Conservation (phyloP, 2,888 invertebrate genomes). For the Achlya flavicornis region DNA sequence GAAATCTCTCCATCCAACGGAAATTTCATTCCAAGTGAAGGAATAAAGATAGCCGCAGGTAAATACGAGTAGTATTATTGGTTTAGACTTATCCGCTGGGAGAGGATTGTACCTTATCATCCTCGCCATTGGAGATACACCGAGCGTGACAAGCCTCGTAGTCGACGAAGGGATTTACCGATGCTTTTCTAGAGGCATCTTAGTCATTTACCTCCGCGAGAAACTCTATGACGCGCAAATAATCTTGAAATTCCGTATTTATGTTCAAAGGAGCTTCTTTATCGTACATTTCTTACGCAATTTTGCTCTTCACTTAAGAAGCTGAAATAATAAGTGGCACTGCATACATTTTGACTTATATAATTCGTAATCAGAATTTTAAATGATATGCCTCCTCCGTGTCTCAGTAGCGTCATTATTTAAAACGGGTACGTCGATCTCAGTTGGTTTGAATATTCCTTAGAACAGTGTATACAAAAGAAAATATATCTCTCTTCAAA, state of each 20-base stretch:
- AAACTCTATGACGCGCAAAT: slow-evolving; percentile 12
- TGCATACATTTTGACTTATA: not conserved
- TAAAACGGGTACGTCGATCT: not conserved
- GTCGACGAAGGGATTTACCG: slow-evolving; percentile 34
- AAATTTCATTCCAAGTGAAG: slow-evolving; percentile 50
- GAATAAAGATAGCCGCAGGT: slow-evolving; percentile 51
- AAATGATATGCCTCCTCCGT: not conserved
- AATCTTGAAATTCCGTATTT: slow-evolving; percentile 9
- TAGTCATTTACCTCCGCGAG: slow-evolving; percentile 9
- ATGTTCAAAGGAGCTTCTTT: not conserved
- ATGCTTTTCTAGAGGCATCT: slow-evolving; percentile 8
- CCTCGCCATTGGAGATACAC: slow-evolving; percentile 25
- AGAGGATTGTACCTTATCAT: slow-evolving; percentile 21
- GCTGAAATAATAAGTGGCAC: not conserved
- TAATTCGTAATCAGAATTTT: slow-evolving; percentile 7
- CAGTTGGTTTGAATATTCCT: not conserved
- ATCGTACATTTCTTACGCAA: slow-evolving; percentile 10
- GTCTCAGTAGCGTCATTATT: not conserved
- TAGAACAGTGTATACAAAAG: not conserved
- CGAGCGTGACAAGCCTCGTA: slow-evolving; percentile 30
- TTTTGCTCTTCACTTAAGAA: slow-evolving; percentile 8
- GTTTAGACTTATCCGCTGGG: slow-evolving; percentile 39
- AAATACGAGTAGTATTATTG: slow-evolving; percentile 53
- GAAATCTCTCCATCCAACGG: slow-evolving; percentile 25
- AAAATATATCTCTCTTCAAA: not conserved